These are phyloP conservation scores for Microtus pennsylvanicus DNA, from an alignment of 2,113 vertebrate species.

Conservation along the genomic window DNA sequence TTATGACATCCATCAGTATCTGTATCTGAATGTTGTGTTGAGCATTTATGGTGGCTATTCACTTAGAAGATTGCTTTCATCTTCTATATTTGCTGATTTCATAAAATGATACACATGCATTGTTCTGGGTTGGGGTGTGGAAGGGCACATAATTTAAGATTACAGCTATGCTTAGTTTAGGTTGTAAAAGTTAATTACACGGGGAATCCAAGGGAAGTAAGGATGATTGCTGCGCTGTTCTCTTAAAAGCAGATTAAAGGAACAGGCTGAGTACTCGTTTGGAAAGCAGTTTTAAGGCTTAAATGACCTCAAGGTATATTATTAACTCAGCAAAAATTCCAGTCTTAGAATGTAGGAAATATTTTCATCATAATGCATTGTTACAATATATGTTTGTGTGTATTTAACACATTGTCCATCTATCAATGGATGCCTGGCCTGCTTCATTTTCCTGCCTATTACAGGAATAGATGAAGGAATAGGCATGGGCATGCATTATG, in stretches of 20 bases:
- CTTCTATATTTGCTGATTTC: neutral
- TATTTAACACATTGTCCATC: neutral
- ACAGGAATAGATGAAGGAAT: neutral
- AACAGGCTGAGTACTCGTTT: neutral
- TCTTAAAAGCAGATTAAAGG: neutral
- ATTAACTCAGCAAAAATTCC: neutral
- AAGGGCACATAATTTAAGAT: neutral
- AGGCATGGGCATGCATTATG: neutral
- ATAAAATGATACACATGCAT: neutral
- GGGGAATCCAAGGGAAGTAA: neutral
- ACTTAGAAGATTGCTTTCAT: neutral
- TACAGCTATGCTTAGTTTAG: neutral
- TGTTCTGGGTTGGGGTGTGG: neutral
- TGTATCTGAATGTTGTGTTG: neutral
- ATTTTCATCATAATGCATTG: neutral
- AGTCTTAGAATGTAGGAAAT: neutral
- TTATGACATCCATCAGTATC: neutral
- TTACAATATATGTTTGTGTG: neutral
- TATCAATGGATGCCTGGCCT: neutral
- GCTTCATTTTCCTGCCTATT: neutral
- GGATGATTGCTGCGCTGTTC: neutral
- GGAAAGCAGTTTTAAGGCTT: neutral
- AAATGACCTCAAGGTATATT: neutral
- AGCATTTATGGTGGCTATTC: neutral
- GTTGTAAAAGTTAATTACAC: neutral